Base-by-base conservation (phyloP, 1,140 invertebrate species). In the Drosophila ogumai region DNA sequence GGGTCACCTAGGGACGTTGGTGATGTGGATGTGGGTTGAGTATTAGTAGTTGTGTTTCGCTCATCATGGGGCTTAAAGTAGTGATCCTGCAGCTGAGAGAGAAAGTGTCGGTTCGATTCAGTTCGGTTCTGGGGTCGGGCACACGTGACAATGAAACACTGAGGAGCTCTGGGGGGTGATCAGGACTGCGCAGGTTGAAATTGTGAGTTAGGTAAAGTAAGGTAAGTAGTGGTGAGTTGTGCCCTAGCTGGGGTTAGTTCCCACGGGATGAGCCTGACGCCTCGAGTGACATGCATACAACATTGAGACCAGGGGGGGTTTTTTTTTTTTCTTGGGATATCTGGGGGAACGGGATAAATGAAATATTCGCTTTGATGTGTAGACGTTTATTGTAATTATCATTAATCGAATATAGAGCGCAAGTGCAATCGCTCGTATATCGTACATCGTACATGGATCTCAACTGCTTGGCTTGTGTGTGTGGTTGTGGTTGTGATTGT, bases 231-330 rank as follows among this genome's bases (percentile, higher is more conserved):
- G 31, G 46, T 38, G 25, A 56, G 25, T 46, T 52, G 25, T 28
- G 13, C 43, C 36, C 22, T 36, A 13, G 7, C 28, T 63, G n/a
- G 34, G 36, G 28, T 59, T 41, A 64, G 60, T 41, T 63, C 22
- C 60, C 60, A 41, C 54, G 22, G 36, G 6, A 55, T 56, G 34
- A 44, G 55, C 40, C 15, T 40, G 47, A 68, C 55, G 47, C 73
- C 73, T 67, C 64, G 75, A 77, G 36, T 69, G 32, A 71, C 75
- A 79, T 78, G 66, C 64, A 79, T 74, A 75, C 76, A 79, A 67
- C 65, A 71, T 36, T 43, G 64, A 69, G 67, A 49, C 52, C 50
- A 40, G 50, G 61, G 22, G 17, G 34, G 28, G 22, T 10, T 12
- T 0, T 22, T 34, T 34, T 22, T 2, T 28, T 63, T 15, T 34